Evolutionary conservation across 2,888 invertebrate genomes (phyloP).

Genomic region (Epinotia ramella): DNA sequence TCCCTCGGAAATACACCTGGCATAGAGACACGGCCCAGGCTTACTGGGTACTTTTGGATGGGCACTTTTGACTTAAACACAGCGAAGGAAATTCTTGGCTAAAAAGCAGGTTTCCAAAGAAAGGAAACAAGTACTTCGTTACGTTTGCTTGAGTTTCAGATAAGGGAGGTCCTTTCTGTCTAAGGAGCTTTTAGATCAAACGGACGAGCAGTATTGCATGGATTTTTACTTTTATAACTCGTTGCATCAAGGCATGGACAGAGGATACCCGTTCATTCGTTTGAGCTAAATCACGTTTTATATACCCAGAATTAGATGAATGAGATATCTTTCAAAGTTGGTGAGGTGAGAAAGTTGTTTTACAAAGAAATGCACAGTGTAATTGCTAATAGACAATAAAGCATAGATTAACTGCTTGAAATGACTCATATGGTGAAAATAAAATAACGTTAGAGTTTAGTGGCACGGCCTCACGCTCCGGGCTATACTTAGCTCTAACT

Average conservation of each 20-base stretch:
- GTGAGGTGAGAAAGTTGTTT: not conserved
- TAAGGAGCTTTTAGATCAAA: not conserved
- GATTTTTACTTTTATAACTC: not conserved
- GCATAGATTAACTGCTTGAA: slow-evolving; percentile 13
- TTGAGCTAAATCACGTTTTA: not conserved
- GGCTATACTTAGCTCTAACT: slow-evolving; percentile 30
- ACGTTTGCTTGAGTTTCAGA: no score
- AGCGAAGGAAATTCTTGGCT: not conserved
- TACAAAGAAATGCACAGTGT: not conserved
- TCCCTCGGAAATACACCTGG: not conserved
- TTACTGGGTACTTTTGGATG: no score
- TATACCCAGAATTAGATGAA: not conserved
- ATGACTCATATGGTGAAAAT: slow-evolving; percentile 9
- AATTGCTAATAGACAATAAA: slow-evolving; percentile 2
- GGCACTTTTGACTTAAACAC: not conserved
- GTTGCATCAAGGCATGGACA: not conserved
- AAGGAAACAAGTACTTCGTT: no score
- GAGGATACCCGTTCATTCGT: not conserved
- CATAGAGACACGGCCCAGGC: not conserved
- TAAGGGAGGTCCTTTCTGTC: not conserved
- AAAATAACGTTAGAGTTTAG: not conserved
- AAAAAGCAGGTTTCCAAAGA: no score
- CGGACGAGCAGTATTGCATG: not conserved
- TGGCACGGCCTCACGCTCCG: not conserved
- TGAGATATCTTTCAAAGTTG: not conserved